Evolutionary conservation across 2,797 vertebrate genomes (phyloP), one percentile per base, ranked within the genome.

Genomic region (Orestias chungarensis): DNA sequence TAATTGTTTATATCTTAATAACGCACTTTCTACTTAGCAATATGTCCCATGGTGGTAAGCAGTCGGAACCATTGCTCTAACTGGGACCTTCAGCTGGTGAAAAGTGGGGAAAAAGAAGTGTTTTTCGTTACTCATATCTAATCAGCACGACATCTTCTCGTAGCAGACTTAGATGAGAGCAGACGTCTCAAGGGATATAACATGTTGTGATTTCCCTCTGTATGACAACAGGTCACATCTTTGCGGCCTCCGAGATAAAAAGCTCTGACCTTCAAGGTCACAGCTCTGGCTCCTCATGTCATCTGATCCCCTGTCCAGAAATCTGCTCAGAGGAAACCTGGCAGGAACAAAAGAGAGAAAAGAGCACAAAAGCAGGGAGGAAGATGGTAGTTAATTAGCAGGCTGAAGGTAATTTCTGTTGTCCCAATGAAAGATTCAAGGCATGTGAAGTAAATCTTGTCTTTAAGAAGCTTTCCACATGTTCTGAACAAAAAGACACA

Each of bases 381-480:
- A 76, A 47, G 66, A 80, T 50, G 66, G 68, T 77, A 84, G 82
- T 29, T 43, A 66, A 73, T 29, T 71, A 66, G 74, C 6, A 66
- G 66, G 75, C 71, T 25, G 62, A 25, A 44, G 42, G 73, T 62
- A 74, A 71, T 80, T 69, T 27, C 12, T 3, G 40, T 77, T 54
- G 64, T 66, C 44, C 31, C 4, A 75, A 80, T n/a, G 87, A 92
- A 80, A 79, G 86, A 86, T 82, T 67, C 62, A 68, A 65, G 35
- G 33, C 66, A 23, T 47, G 82, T 70, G 54, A 81, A 81, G 85
- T 70, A 46, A 76, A 52, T 80, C 62, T 67, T 74, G 78, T 82
- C 93, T 82, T 93, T 90, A 88, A 91, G 86, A 91, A n/a, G 91
- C 90, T 87, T 83, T 86, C 88, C 66, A 87, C 76, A 76, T 61